Percentiles rank a stretch among this genome's conserved stretches.
These are phyloP conservation scores for Leptinotarsa defecta DNA, from an alignment of 1,140 invertebrate genomes.

Conservation along the genomic window DNA sequence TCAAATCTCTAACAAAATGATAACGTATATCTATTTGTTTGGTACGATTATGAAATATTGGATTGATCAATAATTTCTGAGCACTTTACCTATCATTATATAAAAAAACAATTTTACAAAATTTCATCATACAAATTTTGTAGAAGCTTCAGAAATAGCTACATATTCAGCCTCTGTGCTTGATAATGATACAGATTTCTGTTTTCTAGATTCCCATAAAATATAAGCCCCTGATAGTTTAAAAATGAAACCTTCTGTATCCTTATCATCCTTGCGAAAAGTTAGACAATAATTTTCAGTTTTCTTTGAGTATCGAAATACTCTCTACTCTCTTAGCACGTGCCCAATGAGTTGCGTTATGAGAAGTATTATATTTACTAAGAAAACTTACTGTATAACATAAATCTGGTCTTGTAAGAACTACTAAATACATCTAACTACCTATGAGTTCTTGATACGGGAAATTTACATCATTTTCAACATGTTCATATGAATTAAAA, in stretches of 20 bases:
- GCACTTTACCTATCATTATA: too few species aligned
- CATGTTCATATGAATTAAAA: constrained; percentile 26
- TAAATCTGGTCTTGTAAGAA: constrained; percentile 53
- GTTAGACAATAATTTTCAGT: background rate
- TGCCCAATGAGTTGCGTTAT: constrained; percentile 53
- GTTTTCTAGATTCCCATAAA: constrained; percentile 51
- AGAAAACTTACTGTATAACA: constrained; percentile 41
- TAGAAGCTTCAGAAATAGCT: constrained; percentile 31
- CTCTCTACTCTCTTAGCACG: constrained; percentile 53
- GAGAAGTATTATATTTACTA: constrained; percentile 50
- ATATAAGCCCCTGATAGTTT: constrained; percentile 38
- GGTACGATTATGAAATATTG: background rate
- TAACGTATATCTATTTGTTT: constrained; percentile 1
- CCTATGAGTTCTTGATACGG: constrained; percentile 29
- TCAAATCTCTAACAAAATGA: constrained; percentile 3
- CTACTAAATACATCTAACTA: constrained; percentile 49
- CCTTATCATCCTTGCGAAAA: constrained; percentile 18
- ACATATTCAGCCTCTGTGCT: constrained; percentile 56
- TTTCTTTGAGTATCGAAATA: too few species aligned
- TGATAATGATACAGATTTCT: constrained; percentile 52
- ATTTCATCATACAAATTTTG: constrained; percentile 35
- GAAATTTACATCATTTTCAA: constrained; percentile 46
- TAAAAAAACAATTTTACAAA: constrained; percentile 28
- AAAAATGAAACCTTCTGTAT: constrained; percentile 49
- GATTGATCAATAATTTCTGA: background rate